Evolutionary conservation across 2,888 invertebrate species (phyloP).

Genomic region (Cheilosia vulpina): DNA sequence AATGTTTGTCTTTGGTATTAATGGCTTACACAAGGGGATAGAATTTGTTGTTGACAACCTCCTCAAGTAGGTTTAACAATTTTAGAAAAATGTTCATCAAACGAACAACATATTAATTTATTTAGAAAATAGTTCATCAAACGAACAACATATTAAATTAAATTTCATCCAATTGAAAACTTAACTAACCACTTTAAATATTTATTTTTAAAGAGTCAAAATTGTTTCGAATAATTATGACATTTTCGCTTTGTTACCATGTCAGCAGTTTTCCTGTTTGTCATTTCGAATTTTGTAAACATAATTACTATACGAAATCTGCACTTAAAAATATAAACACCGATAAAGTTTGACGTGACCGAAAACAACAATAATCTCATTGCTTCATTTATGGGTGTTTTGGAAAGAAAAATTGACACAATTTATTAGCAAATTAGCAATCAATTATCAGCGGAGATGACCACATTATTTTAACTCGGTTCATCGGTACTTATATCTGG

Average conservation of each 20-base stretch:
- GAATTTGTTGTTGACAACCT: too few relatives aligned
- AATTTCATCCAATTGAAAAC: neutral
- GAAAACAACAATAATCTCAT: neutral
- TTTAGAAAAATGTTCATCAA: too few relatives aligned
- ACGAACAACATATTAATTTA: too few relatives aligned
- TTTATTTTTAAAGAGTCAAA: neutral
- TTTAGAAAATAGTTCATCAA: too few relatives aligned
- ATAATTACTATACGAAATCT: neutral
- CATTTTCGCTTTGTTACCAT: constrained; percentile 44
- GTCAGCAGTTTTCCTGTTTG: constrained; percentile 43
- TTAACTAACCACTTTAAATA: neutral
- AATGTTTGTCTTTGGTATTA: too few relatives aligned
- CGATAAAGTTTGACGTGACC: neutral
- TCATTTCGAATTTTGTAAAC: neutral
- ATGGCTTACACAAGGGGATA: too few relatives aligned
- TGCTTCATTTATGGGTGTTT: neutral
- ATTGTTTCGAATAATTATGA: constrained; percentile 15
- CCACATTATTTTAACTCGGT: neutral
- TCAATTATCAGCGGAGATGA: neutral
- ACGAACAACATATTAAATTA: too few relatives aligned
- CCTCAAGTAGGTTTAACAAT: too few relatives aligned
- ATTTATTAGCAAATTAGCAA: constrained; percentile 8
- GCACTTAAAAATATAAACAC: constrained; percentile 3
- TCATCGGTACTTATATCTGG: neutral
- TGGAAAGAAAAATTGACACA: neutral